A percentile compares a stretch with the other conserved stretches of the same genome.
Conservation (phyloP, 2,797 vertebrate genomes). For the Anniella stebbinsi region DNA sequence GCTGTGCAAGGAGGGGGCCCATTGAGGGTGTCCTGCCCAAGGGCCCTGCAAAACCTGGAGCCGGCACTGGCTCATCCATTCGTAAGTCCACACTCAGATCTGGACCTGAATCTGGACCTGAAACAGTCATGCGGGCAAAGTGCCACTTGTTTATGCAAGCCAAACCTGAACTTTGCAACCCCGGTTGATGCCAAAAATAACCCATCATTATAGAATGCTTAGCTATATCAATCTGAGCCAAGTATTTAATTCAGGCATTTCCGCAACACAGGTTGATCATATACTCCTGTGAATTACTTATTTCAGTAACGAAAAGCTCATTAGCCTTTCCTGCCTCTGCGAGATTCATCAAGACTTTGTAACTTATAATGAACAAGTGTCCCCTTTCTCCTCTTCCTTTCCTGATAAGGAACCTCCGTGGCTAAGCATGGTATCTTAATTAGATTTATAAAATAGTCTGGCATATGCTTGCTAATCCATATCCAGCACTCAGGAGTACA, state of each 20-base stretch:
- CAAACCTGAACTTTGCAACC: background rate
- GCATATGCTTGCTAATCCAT: background rate
- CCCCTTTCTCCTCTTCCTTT: conserved; percentile 1
- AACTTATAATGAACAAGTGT: background rate
- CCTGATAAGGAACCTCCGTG: background rate
- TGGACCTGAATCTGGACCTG: conserved; percentile 28
- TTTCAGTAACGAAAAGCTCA: conserved; percentile 15
- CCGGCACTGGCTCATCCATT: conserved; percentile 25
- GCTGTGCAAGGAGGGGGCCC: too few species aligned
- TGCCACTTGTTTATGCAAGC: background rate
- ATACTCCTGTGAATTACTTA: background rate
- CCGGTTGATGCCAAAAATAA: background rate
- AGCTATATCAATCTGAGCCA: conserved; percentile 6
- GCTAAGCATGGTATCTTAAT: conserved; percentile 23
- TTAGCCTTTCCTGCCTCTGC: background rate
- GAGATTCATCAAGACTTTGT: conserved; percentile 5
- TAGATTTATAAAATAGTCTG: conserved; percentile 29
- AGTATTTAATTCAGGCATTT: conserved; percentile 23
- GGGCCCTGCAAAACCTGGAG: too few species aligned
- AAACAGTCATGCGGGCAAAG: conserved; percentile 44
- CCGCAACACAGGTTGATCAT: background rate
- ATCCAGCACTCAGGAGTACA: background rate
- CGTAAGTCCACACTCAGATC: conserved; percentile 57
- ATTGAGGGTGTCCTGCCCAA: too few species aligned
- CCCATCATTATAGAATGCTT: background rate